Evolutionary conservation across 2,888 invertebrate genomes (phyloP).

Genomic region (Coremacera marginata): DNA sequence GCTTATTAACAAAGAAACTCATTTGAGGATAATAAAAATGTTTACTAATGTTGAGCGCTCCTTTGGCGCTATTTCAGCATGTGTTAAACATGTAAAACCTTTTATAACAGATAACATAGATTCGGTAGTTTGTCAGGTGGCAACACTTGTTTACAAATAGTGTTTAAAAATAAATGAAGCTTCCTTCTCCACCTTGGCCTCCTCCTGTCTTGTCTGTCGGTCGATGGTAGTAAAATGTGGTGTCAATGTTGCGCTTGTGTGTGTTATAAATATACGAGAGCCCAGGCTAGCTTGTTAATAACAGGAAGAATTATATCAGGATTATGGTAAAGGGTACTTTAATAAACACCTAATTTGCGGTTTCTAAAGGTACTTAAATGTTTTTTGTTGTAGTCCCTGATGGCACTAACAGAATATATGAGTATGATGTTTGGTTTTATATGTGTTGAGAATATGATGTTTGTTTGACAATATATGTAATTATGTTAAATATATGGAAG

Average conservation of each 20-base stretch:
- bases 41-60: background rate
- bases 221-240: background rate
- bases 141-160: background rate
- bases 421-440: background rate
- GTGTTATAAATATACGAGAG: background rate
- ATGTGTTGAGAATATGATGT: background rate
- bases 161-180: background rate
- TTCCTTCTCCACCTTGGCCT: background rate
- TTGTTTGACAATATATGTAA: background rate
- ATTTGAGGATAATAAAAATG: slow-evolving; percentile 12
- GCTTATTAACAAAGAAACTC: background rate
- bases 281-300: background rate
- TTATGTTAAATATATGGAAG: background rate
- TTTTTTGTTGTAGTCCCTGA: background rate
- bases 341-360: slow-evolving; percentile 20
- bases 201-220: background rate
- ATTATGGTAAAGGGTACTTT: background rate
- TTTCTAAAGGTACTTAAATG: background rate
- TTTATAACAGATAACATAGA: background rate
- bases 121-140: background rate
- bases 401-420: background rate
- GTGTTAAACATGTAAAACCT: slow-evolving; percentile 19
- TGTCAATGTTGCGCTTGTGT: background rate
- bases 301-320: background rate
- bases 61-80: background rate